Base-by-base conservation (phyloP, 2,113 vertebrate species). In the Alaudala cheleensis region DNA sequence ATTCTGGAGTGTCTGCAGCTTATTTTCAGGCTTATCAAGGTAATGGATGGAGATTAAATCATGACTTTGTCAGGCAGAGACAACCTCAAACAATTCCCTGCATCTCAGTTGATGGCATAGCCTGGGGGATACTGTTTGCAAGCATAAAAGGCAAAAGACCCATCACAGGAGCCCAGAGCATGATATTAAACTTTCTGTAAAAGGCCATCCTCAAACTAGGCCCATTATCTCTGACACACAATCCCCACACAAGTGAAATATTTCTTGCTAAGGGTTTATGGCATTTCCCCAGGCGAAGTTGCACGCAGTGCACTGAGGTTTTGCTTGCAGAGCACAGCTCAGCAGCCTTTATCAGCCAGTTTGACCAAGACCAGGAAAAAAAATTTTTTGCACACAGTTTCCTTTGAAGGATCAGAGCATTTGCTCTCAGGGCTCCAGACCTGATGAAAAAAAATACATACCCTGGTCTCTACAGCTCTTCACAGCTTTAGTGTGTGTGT, bases 181-280 rank as follows among this genome's bases (percentile, higher is more conserved):
- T n/a, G 69, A 67, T 88, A 95, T 93, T 95, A 94, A 94, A 94
- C 87, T 94, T 93, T 96, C 90, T 80, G 81, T 70, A 92, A 97
- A 97, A 97, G 93, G 95, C 93, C 96, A 95, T 86, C 71, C 56
- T 95, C 88, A 88, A 73, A 87, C 81, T 86, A 90, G 14, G 20
- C 44, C 93, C 67, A 94, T 96, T 96, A 96, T 91, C 71, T 88
- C 74, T 92, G 94, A 92, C 90, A 88, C 25, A 81, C 86, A 91
- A 66, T 85, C 84, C 88, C 58, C 72, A 86, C 88, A 90, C 74
- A 76, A 91, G 73, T 95, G 91, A 96, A 96, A 91, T 95, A 95
- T 96, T 94, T 94, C 77, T 81, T 93, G 54, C 87, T 92, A 66
- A 80, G 62, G 11, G 67, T 94, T 95, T 72, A 83, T 85, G 74